Evolutionary conservation across 1,140 invertebrate species (phyloP).

Genomic region (fruit fly (Drosophila melanogaster)): Release_6_plus_ISO1_MT NC_004354.4:9069501-9070000

Average conservation of each 20-base stretch:
- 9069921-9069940: conserved; percentile 29
- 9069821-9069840: conserved; percentile 65
- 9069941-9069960: conserved; percentile 56
- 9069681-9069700: too few relatives aligned
- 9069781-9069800: conserved; percentile 46
- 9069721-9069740: too few relatives aligned
- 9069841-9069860: conserved; percentile 54
- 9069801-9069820: conserved; percentile 51
- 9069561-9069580: too few relatives aligned
- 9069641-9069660: too few relatives aligned
- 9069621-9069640: too few relatives aligned
- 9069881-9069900: conserved; percentile 58
- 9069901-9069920: conserved; percentile 54
- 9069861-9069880: conserved; percentile 49
- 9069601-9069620: too few relatives aligned
- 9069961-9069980: conserved; percentile 44
- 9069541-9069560: background rate
- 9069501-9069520: conserved; percentile 2
- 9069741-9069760: background rate
- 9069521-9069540: background rate
- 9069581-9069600: too few relatives aligned
- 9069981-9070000: conserved; percentile 57
- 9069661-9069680: too few relatives aligned
- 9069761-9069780: conserved; percentile 34
- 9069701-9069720: too few relatives aligned